A percentile compares a stretch with the other conserved stretches of the same genome.
Evolutionary conservation across 2,113 vertebrate genomes (phyloP).

Genomic region (Prinia subflava): DNA sequence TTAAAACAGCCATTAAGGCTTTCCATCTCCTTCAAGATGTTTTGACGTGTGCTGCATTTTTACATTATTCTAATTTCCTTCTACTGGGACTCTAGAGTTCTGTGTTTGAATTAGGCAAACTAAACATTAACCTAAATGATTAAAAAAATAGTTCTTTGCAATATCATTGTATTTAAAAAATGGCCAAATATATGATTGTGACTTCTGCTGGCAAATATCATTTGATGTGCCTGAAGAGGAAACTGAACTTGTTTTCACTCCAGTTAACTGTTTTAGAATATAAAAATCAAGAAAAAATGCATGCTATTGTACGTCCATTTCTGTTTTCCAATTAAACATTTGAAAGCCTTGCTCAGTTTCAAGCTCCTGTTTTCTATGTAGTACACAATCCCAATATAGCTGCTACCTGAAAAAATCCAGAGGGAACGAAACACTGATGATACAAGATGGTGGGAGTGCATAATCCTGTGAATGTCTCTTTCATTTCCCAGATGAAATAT

Average conservation of each 20-base stretch:
- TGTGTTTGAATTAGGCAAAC: neutral
- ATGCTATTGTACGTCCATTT: neutral
- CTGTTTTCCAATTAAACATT: neutral
- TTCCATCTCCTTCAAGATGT: neutral
- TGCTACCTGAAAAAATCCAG: neutral
- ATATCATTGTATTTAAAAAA: neutral
- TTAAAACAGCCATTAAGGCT: neutral
- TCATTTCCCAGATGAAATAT: neutral
- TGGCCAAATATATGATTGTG: neutral
- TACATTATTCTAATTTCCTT: neutral
- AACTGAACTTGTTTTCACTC: neutral
- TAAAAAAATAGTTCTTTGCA: neutral
- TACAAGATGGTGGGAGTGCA: neutral
- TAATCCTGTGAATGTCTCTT: neutral
- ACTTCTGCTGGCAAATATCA: neutral
- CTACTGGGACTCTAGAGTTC: neutral
- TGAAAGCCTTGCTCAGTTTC: neutral
- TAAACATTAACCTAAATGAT: neutral
- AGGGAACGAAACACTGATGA: neutral
- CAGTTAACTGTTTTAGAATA: neutral
- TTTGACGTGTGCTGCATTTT: neutral
- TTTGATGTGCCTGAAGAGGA: neutral
- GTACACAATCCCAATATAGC: neutral
- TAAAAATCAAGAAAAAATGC: neutral
- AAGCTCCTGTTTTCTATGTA: neutral